Evolutionary conservation across 2,113 vertebrate species (phyloP), one percentile per base, ranked within the genome.

Genomic region (Micromys minutus): DNA sequence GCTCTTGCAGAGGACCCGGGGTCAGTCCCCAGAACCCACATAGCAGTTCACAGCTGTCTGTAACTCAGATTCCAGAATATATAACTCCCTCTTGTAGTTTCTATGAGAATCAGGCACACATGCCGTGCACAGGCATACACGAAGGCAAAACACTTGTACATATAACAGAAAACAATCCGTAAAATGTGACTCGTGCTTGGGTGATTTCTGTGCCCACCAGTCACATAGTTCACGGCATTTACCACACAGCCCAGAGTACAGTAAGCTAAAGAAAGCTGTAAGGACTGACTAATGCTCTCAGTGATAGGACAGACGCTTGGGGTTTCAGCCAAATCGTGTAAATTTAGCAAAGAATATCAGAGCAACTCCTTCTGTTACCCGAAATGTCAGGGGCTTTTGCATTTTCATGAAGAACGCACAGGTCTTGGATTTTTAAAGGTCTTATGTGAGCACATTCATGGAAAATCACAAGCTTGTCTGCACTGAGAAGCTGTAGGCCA

Each of bases 311-410:
- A 97, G 97, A 96, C 50, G 93, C 77, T 93, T 97, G 88, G 87
- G 88, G 94, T 93, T 93, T 95, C 94, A 96, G 96, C 96, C 97
- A 98, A 96, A 93, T 90, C 95, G 97, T 96, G 77, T 95, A 97
- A 97, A 97, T 97, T 97, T 98, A 98, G 97, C 95, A 94, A 88
- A 89, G 94, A 97, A 97, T 96, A 97, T 97, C 96, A 97, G 95
- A 97, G 96, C 89, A 97, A 97, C 95, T 97, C 96, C 97, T 98
- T 98, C 97, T 98, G 97, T 97, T 97, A 95, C 95, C 97, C 95
- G 91, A 97, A 98, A 98, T 97, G 97, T 97, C 97, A 98, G 90
- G 87, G 87, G 96, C 80, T 95, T 80, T 97, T 96, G 91, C 96
- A 97, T 98, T 98, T 98, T 97, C 95, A 97, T 97, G 97, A 97